Evolutionary conservation across 2,888 invertebrate genomes (phyloP), one percentile per base, ranked within the genome.

Genomic region (Hydrotaea cyrtoneurina): DNA sequence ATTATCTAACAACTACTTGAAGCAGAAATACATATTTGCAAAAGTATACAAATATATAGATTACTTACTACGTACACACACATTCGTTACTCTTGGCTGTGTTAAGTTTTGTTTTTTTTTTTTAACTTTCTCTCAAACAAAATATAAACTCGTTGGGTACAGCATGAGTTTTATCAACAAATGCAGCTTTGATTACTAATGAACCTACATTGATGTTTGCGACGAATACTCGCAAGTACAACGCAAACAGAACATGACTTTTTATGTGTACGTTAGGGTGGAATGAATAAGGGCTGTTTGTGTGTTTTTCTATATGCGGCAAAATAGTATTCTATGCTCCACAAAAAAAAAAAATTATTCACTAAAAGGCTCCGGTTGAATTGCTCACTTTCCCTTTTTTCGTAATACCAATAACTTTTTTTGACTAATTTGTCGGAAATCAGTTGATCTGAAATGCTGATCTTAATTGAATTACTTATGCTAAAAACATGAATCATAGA

Each of bases 81-180:
- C n/a, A 50, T n/a, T 39, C 39, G 50, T 31, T 31, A 2, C 7
- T 7, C 31, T 31, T 31, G 2, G 31, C 31, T 7, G n/a, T n/a
- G n/a, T n/a, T n/a, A n/a, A 31, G 31, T 31, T 31, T 31, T 4
- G 31, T 31, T 31, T 31, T 78, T 17, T 23, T 50, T 23, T 69
- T 43, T 26, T 15, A 57, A 31, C 57, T 73, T 69, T 80, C 13
- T 11, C 23, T 21, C 87, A 88, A 89, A 89, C 8, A 77, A 36
- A 55, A 69, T 31, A 77, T 2, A 11, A 43, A 55, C 31, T 46
- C 46, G 4, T 31, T 31, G 36, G 31, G 21, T 23, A 23, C 46
- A n/a, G 55, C 43, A 55, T 75, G 69, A 50, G 15, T 43, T 21
- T 19, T 50, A 71, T n/a, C 74, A 39, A 64, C 80, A 80, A 80